These are phyloP conservation scores for Trachelipus rathkii DNA, from an alignment of 1,140 invertebrate genomes.

Conservation along the genomic window DNA sequence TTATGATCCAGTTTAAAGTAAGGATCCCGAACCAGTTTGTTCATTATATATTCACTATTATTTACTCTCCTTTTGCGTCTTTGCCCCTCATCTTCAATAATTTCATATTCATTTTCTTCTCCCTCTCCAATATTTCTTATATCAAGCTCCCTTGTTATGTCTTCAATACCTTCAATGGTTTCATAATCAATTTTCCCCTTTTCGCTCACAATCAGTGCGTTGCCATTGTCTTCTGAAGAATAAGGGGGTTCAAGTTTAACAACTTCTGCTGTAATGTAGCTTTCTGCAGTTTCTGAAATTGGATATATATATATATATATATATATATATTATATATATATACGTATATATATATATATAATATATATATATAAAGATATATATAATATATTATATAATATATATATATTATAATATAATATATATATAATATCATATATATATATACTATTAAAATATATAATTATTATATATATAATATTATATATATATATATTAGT, in stretches of 20 bases:
- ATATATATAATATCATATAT: too few relatives aligned
- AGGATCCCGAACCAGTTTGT: not conserved
- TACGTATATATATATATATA: too few relatives aligned
- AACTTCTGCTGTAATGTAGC: slow-evolving; percentile 9
- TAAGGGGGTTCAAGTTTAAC: not conserved
- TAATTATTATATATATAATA: too few relatives aligned
- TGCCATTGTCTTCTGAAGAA: not conserved
- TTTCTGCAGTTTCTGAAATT: not conserved
- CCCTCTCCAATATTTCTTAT: not conserved
- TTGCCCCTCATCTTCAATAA: not conserved
- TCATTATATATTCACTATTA: not conserved
- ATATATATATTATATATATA: too few relatives aligned
- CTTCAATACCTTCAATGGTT: not conserved
- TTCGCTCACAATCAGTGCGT: not conserved
- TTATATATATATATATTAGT: too few relatives aligned
- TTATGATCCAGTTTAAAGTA: slow-evolving; percentile 2
- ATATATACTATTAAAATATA: too few relatives aligned
- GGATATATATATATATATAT: too few relatives aligned
- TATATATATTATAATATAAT: too few relatives aligned
- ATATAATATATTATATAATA: too few relatives aligned
- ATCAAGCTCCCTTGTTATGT: not conserved
- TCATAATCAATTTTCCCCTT: not conserved
- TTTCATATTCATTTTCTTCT: not conserved
- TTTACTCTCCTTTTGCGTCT: not conserved
- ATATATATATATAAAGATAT: too few relatives aligned